phyloP scores from a whole-genome alignment of 2,888 invertebrate genomes.

The Tiphia femorata region DNA sequence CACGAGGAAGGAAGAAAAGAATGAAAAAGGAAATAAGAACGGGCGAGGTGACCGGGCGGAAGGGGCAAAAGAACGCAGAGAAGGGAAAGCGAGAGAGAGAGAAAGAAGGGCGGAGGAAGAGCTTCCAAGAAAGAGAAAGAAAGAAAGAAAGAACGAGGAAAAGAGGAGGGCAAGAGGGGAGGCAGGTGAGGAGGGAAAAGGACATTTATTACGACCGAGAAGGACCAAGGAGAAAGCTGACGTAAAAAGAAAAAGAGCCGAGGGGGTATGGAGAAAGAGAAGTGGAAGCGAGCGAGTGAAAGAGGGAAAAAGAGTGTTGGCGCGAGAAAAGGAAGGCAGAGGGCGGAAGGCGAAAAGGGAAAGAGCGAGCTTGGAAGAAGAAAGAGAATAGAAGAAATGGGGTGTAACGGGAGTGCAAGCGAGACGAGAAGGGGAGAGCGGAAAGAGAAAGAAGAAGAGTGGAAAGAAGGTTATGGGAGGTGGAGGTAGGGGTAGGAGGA shows the following conservation, averaged over 20 bases:
- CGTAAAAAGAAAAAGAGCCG: slow-evolving; percentile 2
- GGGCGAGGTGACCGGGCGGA: neutral
- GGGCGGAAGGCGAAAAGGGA: slow-evolving; percentile 19
- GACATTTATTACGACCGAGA: neutral
- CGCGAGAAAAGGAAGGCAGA: slow-evolving; percentile 2
- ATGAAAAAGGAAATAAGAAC: neutral
- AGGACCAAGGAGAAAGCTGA: slow-evolving; percentile 4
- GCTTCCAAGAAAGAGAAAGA: neutral
- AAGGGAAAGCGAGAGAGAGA: neutral
- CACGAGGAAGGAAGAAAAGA: slow-evolving; percentile 3
- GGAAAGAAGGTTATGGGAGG: no score
- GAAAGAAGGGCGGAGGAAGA: neutral
- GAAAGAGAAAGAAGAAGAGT: no score
- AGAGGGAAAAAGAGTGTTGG: neutral
- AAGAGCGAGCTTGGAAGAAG: no score
- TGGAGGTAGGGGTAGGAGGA: no score
- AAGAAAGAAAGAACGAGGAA: slow-evolving; percentile 11
- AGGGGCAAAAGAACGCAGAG: neutral
- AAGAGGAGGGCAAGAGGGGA: slow-evolving; percentile 1
- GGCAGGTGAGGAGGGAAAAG: slow-evolving; percentile 33
- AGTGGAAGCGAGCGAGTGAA: neutral
- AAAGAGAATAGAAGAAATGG: no score
- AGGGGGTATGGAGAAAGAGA: slow-evolving; percentile 7
- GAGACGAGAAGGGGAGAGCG: no score
- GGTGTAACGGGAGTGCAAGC: no score